A percentile compares a stretch with the other conserved stretches of the same genome.
phyloP scores from a whole-genome alignment of 2,797 vertebrate genomes.

The Myotis pilosus region DNA sequence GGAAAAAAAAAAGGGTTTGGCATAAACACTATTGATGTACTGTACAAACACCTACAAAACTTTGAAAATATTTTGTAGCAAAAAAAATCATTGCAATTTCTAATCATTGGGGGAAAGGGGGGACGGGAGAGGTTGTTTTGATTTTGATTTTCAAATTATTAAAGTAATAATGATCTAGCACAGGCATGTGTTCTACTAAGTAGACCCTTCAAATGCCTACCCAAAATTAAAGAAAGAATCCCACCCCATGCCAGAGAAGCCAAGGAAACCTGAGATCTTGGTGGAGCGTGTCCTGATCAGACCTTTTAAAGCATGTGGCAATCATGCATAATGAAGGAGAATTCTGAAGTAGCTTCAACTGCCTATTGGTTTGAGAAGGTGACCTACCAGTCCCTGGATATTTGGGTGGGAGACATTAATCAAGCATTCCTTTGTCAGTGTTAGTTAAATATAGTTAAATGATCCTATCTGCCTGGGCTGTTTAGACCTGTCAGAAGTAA shows the following conservation, averaged over 20 bases:
- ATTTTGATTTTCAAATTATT: background rate
- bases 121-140: background rate
- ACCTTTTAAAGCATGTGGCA: slow-evolving; percentile 68
- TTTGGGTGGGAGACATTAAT: slow-evolving; percentile 69
- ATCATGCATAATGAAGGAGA: slow-evolving; percentile 70
- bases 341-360: slow-evolving; percentile 69
- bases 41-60: background rate
- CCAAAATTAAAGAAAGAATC: background rate
- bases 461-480: slow-evolving; percentile 73
- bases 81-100: background rate
- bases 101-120: background rate
- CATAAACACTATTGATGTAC: no score
- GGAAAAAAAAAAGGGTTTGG: background rate
- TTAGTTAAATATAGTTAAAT: slow-evolving; percentile 76
- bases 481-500: slow-evolving; percentile 76
- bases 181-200: background rate
- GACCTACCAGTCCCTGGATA: slow-evolving; percentile 67
- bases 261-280: slow-evolving; percentile 77
- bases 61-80: background rate
- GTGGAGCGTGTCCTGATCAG: slow-evolving; percentile 73
- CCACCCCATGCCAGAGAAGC: slow-evolving; percentile 66
- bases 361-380: slow-evolving; percentile 76
- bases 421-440: slow-evolving; percentile 74
- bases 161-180: background rate
- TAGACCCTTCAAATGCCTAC: background rate